phyloP scores from a whole-genome alignment of 1,140 invertebrate genomes.

The Danaus plexippus region DNA sequence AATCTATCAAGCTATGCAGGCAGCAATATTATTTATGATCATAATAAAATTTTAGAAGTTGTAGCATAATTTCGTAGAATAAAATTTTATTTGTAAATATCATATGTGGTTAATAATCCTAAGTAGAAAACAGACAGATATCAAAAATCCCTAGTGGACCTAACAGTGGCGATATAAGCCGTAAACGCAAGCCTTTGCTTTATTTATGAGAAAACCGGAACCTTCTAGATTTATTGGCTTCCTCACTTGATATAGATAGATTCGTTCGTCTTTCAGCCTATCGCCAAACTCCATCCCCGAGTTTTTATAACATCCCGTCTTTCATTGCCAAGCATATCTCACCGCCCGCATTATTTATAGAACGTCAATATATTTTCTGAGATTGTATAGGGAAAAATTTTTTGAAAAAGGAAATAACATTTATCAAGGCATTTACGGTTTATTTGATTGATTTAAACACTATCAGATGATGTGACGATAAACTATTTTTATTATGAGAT shows the following conservation, averaged over 20 bases:
- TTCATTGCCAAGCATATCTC: conserved; percentile 35
- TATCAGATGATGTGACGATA: too few relatives aligned
- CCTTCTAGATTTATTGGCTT: conserved; percentile 58
- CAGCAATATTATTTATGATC: too few relatives aligned
- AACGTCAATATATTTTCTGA: conserved; percentile 33
- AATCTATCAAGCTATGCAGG: too few relatives aligned
- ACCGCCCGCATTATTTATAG: conserved; percentile 43
- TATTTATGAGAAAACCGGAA: conserved; percentile 53
- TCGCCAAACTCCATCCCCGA: conserved; percentile 44
- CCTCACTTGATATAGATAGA: conserved; percentile 48
- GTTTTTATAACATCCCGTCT: conserved; percentile 46
- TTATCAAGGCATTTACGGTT: too few relatives aligned
- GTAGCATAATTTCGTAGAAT: too few relatives aligned
- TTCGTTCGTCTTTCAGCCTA: conserved; percentile 39
- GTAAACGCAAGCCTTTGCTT: conserved; percentile 30
- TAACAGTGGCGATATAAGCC: conserved; percentile 31
- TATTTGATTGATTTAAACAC: too few relatives aligned
- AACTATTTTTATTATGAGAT: too few relatives aligned
- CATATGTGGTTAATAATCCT: too few relatives aligned
- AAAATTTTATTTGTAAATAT: too few relatives aligned
- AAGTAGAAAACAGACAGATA: too few relatives aligned
- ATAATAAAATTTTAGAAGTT: too few relatives aligned
- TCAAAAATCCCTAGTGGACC: conserved; percentile 32
- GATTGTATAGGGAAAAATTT: conserved; percentile 18
- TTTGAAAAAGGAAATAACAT: too few relatives aligned